These are phyloP conservation scores for Siniperca chuatsi DNA, from an alignment of 2,113 vertebrate genomes.

Conservation along the genomic window DNA sequence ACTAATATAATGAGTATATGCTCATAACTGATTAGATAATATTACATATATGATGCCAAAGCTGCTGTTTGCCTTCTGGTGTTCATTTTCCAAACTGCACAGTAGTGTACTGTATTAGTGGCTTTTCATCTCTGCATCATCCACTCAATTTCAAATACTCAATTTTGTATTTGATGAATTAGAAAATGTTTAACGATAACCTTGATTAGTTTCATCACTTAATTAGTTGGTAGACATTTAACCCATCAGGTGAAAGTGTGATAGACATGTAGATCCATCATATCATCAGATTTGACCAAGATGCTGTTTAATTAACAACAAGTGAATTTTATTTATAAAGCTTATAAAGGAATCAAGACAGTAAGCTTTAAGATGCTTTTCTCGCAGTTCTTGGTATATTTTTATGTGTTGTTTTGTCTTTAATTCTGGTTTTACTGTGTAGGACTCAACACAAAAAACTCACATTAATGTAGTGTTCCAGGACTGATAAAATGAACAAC, in stretches of 20 bases:
- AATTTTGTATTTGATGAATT: not conserved
- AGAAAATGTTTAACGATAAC: constrained; percentile 1
- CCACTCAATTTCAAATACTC: not conserved
- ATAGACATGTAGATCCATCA: not conserved
- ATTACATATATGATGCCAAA: constrained; percentile 9
- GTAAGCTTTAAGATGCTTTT: not conserved
- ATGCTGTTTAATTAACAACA: not conserved
- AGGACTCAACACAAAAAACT: not conserved
- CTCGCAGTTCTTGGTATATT: not conserved
- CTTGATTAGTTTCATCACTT: not conserved
- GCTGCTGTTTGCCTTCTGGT: constrained; percentile 11
- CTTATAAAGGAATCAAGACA: not conserved
- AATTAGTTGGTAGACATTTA: not conserved
- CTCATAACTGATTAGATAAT: constrained; percentile 24
- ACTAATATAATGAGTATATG: constrained; percentile 20
- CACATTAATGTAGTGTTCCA: not conserved
- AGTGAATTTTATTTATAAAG: not conserved
- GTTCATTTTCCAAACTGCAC: constrained; percentile 19
- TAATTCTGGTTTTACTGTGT: not conserved
- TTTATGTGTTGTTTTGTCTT: not conserved
- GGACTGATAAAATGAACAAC: not conserved
- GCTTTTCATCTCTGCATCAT: constrained; percentile 16
- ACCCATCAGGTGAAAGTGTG: not conserved
- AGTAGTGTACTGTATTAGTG: not conserved
- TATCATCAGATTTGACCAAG: not conserved